Evolutionary conservation across 1,140 invertebrate species (phyloP).

Genomic region (Halyomorpha halys): DNA sequence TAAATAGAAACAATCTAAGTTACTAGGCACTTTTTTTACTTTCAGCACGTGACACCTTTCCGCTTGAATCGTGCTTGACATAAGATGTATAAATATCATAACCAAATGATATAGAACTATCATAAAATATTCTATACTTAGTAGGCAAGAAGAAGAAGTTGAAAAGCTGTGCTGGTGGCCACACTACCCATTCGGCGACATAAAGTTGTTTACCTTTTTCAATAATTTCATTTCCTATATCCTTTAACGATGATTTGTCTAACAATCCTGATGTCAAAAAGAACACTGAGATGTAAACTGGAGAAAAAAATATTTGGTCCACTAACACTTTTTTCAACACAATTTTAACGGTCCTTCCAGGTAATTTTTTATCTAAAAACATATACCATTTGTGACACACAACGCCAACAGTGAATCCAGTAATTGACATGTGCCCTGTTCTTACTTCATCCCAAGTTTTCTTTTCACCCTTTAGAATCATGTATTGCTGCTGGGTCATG

Average conservation of each 20-base stretch:
- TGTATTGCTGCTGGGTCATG: constrained; percentile 72
- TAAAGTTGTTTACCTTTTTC: constrained; percentile 71
- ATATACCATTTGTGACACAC: constrained; percentile 79
- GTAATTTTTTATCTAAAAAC: constrained; percentile 54
- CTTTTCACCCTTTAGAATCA: constrained; percentile 49
- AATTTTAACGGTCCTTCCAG: constrained; percentile 54
- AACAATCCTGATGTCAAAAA: constrained; percentile 66
- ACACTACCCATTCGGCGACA: constrained; percentile 67
- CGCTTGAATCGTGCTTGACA: constrained; percentile 54
- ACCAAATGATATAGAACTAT: constrained; percentile 78
- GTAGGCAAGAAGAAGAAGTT: constrained; percentile 84
- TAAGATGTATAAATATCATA: constrained; percentile 89
- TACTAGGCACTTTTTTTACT: no score
- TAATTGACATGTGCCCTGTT: constrained; percentile 66
- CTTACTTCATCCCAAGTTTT: constrained; percentile 51
- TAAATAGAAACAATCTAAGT: no score
- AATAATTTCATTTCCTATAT: constrained; percentile 60
- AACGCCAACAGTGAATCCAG: constrained; percentile 67
- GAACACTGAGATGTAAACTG: constrained; percentile 68
- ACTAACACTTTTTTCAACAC: constrained; percentile 75
- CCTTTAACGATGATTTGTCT: constrained; percentile 49
- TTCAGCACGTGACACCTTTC: background rate
- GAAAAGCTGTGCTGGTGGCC: constrained; percentile 70
- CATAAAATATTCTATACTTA: constrained; percentile 76
- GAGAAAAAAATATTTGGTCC: constrained; percentile 82